phyloP scores from a whole-genome alignment of 1,140 invertebrate species.

The Oreohelix idahoensis region DNA sequence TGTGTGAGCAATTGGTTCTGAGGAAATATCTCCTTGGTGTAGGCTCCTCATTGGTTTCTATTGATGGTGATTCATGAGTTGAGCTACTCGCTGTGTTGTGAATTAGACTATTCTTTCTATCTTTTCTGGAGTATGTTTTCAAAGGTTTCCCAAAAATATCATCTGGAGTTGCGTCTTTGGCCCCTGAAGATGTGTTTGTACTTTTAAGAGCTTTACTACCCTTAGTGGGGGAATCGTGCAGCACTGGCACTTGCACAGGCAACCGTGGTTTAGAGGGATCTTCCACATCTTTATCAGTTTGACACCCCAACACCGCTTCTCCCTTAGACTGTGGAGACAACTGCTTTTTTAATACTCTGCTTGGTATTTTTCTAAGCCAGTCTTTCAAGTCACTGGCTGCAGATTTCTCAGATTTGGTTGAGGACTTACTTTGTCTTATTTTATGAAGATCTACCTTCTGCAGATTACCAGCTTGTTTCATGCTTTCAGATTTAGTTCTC shows the following conservation, averaged over 20 bases:
- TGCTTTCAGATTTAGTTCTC: background rate
- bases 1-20: slow-evolving; percentile 1
- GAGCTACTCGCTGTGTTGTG: background rate
- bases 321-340: background rate
- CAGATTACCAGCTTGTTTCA: background rate
- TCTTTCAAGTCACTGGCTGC: background rate
- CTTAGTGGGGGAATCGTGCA: background rate
- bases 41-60: background rate
- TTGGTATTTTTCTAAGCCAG: background rate
- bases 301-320: no score
- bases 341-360: background rate
- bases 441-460: background rate
- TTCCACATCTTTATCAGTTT: no score
- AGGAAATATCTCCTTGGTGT: background rate
- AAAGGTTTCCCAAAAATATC: background rate
- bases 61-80: background rate
- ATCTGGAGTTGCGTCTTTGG: background rate
- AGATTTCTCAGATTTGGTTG: background rate
- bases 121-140: background rate
- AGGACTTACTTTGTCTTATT: background rate
- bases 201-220: background rate
- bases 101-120: background rate
- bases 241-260: background rate
- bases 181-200: background rate
- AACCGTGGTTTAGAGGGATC: no score